A percentile compares a stretch with the other conserved stretches of the same genome.
Evolutionary conservation across 2,797 vertebrate genomes (phyloP).

Genomic region (Phoeniculus purpureus): DNA sequence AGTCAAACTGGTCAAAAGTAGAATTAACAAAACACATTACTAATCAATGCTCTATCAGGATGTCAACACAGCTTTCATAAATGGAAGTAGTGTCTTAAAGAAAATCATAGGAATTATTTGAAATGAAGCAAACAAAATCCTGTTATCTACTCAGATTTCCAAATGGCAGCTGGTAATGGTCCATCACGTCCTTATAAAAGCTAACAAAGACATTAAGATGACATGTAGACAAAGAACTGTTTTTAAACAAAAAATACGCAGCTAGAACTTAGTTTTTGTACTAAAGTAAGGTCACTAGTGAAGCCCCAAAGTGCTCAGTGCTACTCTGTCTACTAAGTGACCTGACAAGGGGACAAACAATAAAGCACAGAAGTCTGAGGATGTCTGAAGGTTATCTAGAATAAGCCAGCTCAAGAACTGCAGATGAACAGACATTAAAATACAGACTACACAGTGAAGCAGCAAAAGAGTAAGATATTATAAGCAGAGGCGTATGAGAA

Average conservation of each 20-base stretch:
- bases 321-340: background rate
- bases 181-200: background rate
- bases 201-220: background rate
- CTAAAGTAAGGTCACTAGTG: background rate
- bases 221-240: background rate
- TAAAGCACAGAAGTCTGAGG: background rate
- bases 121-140: background rate
- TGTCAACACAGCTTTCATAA: background rate
- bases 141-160: background rate
- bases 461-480: background rate
- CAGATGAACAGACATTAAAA: background rate
- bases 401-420: background rate
- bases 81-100: background rate
- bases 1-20: background rate
- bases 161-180: background rate
- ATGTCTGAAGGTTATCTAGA: background rate
- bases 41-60: background rate
- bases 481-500: background rate
- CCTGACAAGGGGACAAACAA: background rate
- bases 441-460: background rate
- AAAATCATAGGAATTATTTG: background rate
- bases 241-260: background rate
- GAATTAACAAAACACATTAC: background rate
- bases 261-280: background rate
- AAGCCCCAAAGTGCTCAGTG: background rate